phyloP scores from a whole-genome alignment of 2,888 invertebrate species.

The Drosophila pegasa region DNA sequence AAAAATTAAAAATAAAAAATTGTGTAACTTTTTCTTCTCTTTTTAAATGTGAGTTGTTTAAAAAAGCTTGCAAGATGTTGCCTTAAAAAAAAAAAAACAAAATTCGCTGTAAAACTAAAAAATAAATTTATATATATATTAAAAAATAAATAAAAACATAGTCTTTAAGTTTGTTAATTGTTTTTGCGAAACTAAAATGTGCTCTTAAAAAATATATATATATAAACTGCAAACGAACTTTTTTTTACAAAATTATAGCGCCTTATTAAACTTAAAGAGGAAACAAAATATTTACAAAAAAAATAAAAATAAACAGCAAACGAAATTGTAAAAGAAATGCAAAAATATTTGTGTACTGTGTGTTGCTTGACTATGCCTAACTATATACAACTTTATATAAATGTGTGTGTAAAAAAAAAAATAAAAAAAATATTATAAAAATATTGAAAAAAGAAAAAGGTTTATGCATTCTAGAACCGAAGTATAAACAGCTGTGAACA shows the following conservation, averaged over 20 bases:
- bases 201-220: constrained; percentile 38
- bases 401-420: constrained; percentile 17
- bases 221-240: constrained; percentile 19
- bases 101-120: constrained; percentile 37
- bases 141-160: constrained; percentile 8
- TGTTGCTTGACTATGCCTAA: constrained; percentile 52
- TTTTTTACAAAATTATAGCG: constrained; percentile 27
- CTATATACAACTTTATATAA: constrained; percentile 23
- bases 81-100: constrained; percentile 47
- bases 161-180: constrained; percentile 53
- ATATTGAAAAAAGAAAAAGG: constrained; percentile 22
- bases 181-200: constrained; percentile 62
- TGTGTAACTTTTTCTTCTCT: constrained; percentile 44
- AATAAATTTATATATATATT: constrained; percentile 2
- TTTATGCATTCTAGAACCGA: constrained; percentile 45
- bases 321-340: constrained; percentile 10
- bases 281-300: constrained; percentile 45
- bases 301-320: constrained; percentile 10
- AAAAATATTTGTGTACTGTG: constrained; percentile 68
- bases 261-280: constrained; percentile 48
- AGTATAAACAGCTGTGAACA: constrained; percentile 74
- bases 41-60: constrained; percentile 53
- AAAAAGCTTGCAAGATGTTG: constrained; percentile 61
- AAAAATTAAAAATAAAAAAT: constrained; percentile 31
- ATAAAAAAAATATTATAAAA: constrained; percentile 20